phyloP scores from a whole-genome alignment of 1,140 invertebrate genomes.

The Phortica variegata region DNA sequence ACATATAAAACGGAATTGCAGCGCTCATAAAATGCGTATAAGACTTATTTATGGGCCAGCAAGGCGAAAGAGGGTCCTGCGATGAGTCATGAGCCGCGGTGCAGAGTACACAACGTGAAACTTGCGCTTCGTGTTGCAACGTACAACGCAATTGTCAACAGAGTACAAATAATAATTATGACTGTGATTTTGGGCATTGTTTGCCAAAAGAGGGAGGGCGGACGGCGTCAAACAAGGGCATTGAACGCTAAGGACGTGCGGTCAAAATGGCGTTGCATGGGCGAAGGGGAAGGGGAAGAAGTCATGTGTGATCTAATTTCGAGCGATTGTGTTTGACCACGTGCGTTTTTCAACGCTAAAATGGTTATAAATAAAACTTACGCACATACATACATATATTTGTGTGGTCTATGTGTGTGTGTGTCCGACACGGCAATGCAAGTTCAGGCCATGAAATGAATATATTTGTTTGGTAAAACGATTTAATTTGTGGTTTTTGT shows the following conservation, averaged over 20 bases:
- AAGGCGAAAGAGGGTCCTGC: too few relatives aligned
- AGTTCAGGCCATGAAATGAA: too few relatives aligned
- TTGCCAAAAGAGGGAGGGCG: too few relatives aligned
- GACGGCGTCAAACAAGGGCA: too few relatives aligned
- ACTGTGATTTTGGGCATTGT: constrained; percentile 11
- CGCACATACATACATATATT: constrained; percentile 4
- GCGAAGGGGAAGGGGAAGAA: too few relatives aligned
- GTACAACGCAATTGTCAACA: constrained; percentile 19
- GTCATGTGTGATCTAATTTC: constrained; percentile 23
- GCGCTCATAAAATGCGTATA: constrained; percentile 16
- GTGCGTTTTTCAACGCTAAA: constrained; percentile 10
- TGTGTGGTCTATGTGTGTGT: neutral
- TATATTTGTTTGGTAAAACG: constrained; percentile 36
- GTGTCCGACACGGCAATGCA: constrained; percentile 24
- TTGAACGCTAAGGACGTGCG: too few relatives aligned
- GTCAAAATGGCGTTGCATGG: too few relatives aligned
- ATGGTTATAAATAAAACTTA: constrained; percentile 3
- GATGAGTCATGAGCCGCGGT: too few relatives aligned
- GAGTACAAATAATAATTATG: constrained; percentile 48
- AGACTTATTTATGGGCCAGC: constrained; percentile 44
- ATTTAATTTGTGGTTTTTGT: constrained; percentile 51
- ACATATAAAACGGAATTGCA: too few relatives aligned
- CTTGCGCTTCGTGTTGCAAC: constrained; percentile 8
- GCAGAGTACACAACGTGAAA: too few relatives aligned
- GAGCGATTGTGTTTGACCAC: too few relatives aligned